These are phyloP conservation scores for Columba livia DNA, from an alignment of 2,113 vertebrate species.

Conservation along the genomic window DNA sequence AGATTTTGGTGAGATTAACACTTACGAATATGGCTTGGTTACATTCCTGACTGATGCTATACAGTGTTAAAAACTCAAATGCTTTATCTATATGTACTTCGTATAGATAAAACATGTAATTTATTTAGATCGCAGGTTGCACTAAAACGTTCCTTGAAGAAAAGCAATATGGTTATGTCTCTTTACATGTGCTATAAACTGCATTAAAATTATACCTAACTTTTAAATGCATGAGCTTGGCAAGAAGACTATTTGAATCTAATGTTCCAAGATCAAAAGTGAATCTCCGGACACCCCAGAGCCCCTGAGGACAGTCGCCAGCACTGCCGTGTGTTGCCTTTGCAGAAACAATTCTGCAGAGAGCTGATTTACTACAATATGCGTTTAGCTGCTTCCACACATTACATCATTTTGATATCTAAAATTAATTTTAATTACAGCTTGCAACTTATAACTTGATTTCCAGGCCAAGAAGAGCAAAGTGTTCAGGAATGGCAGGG, in stretches of 20 bases:
- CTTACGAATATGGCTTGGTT: background rate
- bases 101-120: background rate
- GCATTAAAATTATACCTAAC: background rate
- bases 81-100: background rate
- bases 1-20: background rate
- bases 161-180: background rate
- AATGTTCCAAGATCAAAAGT: background rate
- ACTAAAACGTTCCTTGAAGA: background rate
- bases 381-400: background rate
- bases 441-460: background rate
- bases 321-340: no score
- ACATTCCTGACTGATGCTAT: background rate
- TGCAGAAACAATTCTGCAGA: background rate
- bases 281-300: background rate
- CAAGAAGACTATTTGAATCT: background rate
- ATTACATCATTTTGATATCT: fast-evolving
- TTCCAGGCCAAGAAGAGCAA: background rate
- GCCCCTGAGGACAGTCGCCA: fast-evolving
- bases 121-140: background rate
- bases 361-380: background rate
- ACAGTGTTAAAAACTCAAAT: background rate
- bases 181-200: background rate
- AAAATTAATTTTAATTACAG: background rate
- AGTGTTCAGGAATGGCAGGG: no score
- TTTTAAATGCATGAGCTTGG: background rate